Base-by-base conservation (phyloP, 2,888 invertebrate genomes). In the Aphidoletes aphidimyza region DNA sequence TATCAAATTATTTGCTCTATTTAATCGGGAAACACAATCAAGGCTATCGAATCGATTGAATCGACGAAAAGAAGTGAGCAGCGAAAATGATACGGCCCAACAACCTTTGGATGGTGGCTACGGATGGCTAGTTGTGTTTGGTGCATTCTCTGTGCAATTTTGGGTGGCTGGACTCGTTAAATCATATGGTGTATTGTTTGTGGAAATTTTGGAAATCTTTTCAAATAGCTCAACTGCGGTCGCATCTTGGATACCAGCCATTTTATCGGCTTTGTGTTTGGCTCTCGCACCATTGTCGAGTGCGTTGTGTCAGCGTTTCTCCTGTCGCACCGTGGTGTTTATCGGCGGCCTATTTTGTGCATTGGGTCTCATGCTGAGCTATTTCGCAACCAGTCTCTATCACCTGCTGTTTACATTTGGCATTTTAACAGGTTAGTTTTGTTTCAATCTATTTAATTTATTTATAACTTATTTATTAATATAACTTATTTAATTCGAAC, bases 121-220 rank as follows among this genome's bases (percentile, higher is more conserved):
- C 88, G 95, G 94, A 36, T 95, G 95, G 95, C 92, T 94, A 87
- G 84, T 95, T 39, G 94, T 95, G 0, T 92, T 93, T 86, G 95
- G 95, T 0, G 94, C 94, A 0, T 94, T 95, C 88, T 93, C 94
- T 88, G 95, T 95, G 45, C 95, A 95, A 88, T 94, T 95, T 89
- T 94, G 95, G 93, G 94, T 95, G 47, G 94, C 95, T 0, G 95
- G 95, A 0, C 91, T 95, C 85, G 94, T 95, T 87, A 95, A 95
- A 88, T 95, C 95, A 0, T 95, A 95, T 88, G 95, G 95, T 0
- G 94, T 95, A 26, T 91, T 95, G 0, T 95, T 95, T 87, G 94
- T 95, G 85, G 95, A 95, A 89, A 94, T 95, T 85, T 93, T 95
- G 92, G 94, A 95, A 89, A 94, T 94, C 0, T 95, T 95, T 89